Percentiles rank a stretch among this genome's conserved stretches.
These are phyloP conservation scores for Odobenus rosmarus DNA, from an alignment of 2,113 vertebrate species.

Conservation along the genomic window DNA sequence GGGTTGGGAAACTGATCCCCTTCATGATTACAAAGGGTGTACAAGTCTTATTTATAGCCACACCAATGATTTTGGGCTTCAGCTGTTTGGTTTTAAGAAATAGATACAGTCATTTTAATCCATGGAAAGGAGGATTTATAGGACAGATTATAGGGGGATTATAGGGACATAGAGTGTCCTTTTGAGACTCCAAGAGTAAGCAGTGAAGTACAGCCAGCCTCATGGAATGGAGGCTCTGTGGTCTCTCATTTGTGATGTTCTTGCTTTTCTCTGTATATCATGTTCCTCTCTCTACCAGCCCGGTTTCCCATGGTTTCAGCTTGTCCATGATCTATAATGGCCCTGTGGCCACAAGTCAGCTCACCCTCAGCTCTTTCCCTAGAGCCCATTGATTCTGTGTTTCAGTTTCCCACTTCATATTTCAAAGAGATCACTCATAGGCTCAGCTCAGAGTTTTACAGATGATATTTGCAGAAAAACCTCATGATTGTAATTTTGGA, in stretches of 20 bases:
- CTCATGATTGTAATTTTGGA: not conserved
- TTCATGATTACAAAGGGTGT: not conserved
- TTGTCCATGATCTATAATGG: not conserved
- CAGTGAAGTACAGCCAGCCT: not conserved
- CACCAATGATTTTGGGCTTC: not conserved
- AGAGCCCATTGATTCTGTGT: not conserved
- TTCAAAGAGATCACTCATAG: not conserved
- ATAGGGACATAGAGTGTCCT: not conserved
- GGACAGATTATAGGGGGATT: not conserved
- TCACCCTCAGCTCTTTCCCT: not conserved
- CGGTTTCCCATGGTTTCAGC: not conserved
- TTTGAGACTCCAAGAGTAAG: not conserved
- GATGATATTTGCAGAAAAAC: not conserved
- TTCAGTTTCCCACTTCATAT: slow-evolving; percentile 12
- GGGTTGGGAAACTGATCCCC: not conserved
- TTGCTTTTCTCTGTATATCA: not conserved
- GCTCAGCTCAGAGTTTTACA: not conserved
- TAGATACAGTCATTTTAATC: not conserved
- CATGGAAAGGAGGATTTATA: not conserved
- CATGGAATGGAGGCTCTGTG: too few species aligned
- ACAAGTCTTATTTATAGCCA: not conserved
- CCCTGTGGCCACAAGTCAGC: not conserved
- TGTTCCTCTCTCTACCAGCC: not conserved
- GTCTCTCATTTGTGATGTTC: not conserved
- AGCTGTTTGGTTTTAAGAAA: not conserved